These are phyloP conservation scores for Belonocnema kinseyi DNA, from an alignment of 1,140 invertebrate species.

Conservation along the genomic window DNA sequence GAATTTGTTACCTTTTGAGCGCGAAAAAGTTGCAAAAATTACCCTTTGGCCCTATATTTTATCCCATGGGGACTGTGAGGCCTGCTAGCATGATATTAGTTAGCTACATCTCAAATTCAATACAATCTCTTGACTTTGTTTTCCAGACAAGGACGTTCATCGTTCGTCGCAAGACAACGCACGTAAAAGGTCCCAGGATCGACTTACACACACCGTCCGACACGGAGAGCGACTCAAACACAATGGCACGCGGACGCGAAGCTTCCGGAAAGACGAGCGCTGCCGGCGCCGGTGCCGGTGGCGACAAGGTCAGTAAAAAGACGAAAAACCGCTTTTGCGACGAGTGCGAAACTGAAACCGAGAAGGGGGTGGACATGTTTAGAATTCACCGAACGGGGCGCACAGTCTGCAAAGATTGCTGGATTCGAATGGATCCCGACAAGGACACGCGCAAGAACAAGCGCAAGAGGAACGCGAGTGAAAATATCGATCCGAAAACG, in stretches of 20 bases:
- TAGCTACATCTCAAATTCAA: background rate
- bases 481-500: constrained; percentile 50
- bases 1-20: too few species aligned
- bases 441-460: constrained; percentile 34
- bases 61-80: too few species aligned
- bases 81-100: too few species aligned
- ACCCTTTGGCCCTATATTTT: too few species aligned
- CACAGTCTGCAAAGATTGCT: constrained; percentile 67
- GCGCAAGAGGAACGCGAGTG: constrained; percentile 22
- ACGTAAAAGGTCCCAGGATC: constrained; percentile 46
- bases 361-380: constrained; percentile 56
- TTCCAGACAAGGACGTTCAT: constrained; percentile 61
- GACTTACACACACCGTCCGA: constrained; percentile 46
- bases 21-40: too few species aligned
- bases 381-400: constrained; percentile 58
- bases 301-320: constrained; percentile 26
- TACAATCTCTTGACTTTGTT: background rate
- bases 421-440: constrained; percentile 55
- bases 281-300: too few species aligned
- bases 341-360: constrained; percentile 53
- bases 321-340: constrained; percentile 50
- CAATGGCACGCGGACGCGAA: constrained; percentile 39
- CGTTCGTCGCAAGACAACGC: constrained; percentile 66
- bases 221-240: constrained; percentile 52
- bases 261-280: constrained; percentile 35